These are phyloP conservation scores for Drosophila rufa DNA, from an alignment of 1,140 invertebrate species.

Conservation along the genomic window DNA sequence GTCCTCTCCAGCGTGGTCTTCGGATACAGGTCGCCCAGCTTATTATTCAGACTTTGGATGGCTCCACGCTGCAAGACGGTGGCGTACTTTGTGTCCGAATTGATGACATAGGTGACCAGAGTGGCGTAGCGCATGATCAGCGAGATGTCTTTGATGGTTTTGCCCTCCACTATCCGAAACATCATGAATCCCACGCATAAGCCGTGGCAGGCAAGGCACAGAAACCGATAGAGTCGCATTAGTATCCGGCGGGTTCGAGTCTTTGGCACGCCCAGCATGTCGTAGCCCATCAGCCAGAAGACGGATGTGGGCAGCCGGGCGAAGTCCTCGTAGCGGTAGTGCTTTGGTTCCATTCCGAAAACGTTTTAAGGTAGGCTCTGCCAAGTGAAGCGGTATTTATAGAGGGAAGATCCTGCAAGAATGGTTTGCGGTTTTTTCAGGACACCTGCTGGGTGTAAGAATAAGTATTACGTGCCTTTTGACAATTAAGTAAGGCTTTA, in stretches of 20 bases:
- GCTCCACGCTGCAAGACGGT: constrained; percentile 22
- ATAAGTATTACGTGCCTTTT: not conserved
- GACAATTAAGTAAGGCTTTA: constrained; percentile 16
- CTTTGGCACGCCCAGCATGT: constrained; percentile 17
- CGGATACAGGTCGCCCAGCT: constrained; percentile 42
- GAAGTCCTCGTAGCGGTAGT: constrained; percentile 51
- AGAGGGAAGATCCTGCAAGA: constrained; percentile 16
- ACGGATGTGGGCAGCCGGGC: constrained; percentile 17
- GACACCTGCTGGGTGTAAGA: not conserved
- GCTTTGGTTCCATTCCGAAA: constrained; percentile 33
- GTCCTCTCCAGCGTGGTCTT: constrained; percentile 15
- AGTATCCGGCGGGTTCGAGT: not conserved
- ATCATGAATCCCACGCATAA: constrained; percentile 32
- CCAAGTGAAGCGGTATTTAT: constrained; percentile 26
- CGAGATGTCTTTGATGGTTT: constrained; percentile 12
- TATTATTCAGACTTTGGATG: constrained; percentile 35
- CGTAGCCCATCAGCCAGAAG: constrained; percentile 38
- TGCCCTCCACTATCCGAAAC: constrained; percentile 29
- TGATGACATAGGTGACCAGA: constrained; percentile 51
- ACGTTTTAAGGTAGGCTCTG: not conserved
- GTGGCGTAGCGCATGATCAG: constrained; percentile 56
- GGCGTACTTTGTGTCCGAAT: constrained; percentile 56
- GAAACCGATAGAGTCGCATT: constrained; percentile 25
- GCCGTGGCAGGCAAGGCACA: constrained; percentile 31
- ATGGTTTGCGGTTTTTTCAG: constrained; percentile 30